Conservation (phyloP, 2,797 vertebrate genomes). For the Falco naumanni region DNA sequence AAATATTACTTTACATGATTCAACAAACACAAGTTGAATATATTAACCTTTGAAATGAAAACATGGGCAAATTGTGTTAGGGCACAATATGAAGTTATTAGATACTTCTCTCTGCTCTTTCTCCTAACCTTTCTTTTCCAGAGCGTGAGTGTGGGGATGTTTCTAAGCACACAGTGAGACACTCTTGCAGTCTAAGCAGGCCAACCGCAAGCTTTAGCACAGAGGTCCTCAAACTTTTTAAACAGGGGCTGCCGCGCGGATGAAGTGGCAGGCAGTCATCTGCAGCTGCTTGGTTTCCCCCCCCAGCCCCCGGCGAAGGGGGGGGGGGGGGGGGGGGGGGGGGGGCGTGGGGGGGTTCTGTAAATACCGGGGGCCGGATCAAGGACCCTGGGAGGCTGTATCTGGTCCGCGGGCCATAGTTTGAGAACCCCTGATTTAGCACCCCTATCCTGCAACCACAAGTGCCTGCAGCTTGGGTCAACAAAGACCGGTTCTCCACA, state of each 20-base stretch:
- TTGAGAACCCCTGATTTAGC: too few relatives aligned
- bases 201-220: not conserved
- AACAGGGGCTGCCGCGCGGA: too few relatives aligned
- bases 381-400: too few relatives aligned
- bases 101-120: not conserved
- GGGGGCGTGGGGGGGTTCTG: too few relatives aligned
- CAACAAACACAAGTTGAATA: slow-evolving; percentile 8
- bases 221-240: too few relatives aligned
- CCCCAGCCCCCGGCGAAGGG: too few relatives aligned
- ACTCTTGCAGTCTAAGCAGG: not conserved
- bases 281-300: too few relatives aligned
- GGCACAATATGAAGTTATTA: not conserved
- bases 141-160: not conserved
- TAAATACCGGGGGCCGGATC: too few relatives aligned
- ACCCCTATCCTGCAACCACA: not conserved
- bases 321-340: too few relatives aligned
- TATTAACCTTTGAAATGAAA: slow-evolving; percentile 35
- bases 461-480: not conserved
- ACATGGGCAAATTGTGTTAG: slow-evolving; percentile 6
- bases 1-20: slow-evolving; percentile 15
- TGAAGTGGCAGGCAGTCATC: too few relatives aligned
- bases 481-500: too few relatives aligned
- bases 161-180: not conserved
- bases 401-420: too few relatives aligned
- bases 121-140: not conserved